phyloP scores from a whole-genome alignment of 1,140 invertebrate genomes.

The Dryas iulia region DNA sequence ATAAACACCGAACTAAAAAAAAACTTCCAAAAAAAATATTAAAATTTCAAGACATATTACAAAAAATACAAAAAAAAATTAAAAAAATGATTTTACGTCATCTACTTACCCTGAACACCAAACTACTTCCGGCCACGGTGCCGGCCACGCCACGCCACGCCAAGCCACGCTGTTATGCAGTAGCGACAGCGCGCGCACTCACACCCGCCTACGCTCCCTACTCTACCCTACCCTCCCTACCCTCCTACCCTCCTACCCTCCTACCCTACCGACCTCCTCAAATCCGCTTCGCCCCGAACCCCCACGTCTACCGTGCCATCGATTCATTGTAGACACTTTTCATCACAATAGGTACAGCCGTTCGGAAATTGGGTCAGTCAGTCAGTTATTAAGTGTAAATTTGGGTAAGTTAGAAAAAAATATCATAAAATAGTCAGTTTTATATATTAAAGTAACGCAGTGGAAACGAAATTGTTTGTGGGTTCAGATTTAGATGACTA shows the following conservation, averaged over 20 bases:
- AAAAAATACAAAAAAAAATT: neutral
- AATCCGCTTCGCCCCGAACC: neutral
- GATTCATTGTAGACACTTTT: neutral
- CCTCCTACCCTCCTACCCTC: neutral
- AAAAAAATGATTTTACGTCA: too few species aligned
- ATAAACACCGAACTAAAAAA: too few species aligned
- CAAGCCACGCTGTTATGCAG: neutral
- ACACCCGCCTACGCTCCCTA: neutral
- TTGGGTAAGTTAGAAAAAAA: too few species aligned
- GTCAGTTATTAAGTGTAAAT: neutral
- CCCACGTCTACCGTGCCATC: neutral
- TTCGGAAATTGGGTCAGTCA: neutral
- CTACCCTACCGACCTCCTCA: neutral
- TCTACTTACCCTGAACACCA: too few species aligned
- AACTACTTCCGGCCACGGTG: neutral
- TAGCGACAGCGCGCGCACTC: constrained; percentile 1
- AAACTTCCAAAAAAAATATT: too few species aligned
- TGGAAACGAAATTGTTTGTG: too few species aligned
- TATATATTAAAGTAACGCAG: too few species aligned
- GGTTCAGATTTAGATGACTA: too few species aligned
- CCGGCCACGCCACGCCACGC: neutral
- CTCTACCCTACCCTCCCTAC: neutral
- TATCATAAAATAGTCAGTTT: too few species aligned
- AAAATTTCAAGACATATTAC: too few species aligned
- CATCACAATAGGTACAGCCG: neutral